Base-by-base conservation (phyloP, 2,797 vertebrate species). In the Xenops minutus region DNA sequence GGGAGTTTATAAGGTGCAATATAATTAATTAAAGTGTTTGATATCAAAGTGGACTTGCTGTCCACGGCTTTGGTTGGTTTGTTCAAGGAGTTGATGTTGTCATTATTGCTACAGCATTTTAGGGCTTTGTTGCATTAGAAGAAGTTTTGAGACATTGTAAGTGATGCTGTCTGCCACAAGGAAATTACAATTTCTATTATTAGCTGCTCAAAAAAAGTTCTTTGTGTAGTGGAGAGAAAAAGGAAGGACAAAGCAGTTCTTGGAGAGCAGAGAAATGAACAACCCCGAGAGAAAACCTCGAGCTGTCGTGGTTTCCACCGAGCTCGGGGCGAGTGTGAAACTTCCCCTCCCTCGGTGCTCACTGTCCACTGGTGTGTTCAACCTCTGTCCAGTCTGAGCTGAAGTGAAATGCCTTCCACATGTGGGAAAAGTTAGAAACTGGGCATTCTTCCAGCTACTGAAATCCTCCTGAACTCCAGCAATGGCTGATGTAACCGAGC, bases 381-480 rank as follows among this genome's bases (percentile, higher is more conserved):
- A 88, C 89, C 80, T 88, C 89, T 92, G 87, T 84, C 72, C 51
- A 58, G 44, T 54, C 52, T 51, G 51, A 46, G 88, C 52, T 92
- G 73, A 66, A 91, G 83, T 34, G 71, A 84, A 93, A 97, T 81
- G 90, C 88, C 49, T 96, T 95, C 78, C 81, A 88, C 95, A 97
- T 95, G 82, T 97, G 96, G 96, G 92, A 97, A 95, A 95, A 85
- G 73, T 96, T 91, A 96, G 76, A 87, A 66, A 6, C 86, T 16
- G 73, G 92, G 93, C 94, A 71, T 39, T 21, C 27, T 59, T 98
- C 97, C 97, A 97, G 93, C 63, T 52, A 30, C 74, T 91, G 83
- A 95, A 96, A 93, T 81, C 75, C 77, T 80, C 80, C 64, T 90
- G 83, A 95, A 96, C 92, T 78, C 77, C 77, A 71, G 78, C 62